Evolutionary conservation across 2,888 invertebrate genomes (phyloP).

Genomic region (Nemapogon koenigi): DNA sequence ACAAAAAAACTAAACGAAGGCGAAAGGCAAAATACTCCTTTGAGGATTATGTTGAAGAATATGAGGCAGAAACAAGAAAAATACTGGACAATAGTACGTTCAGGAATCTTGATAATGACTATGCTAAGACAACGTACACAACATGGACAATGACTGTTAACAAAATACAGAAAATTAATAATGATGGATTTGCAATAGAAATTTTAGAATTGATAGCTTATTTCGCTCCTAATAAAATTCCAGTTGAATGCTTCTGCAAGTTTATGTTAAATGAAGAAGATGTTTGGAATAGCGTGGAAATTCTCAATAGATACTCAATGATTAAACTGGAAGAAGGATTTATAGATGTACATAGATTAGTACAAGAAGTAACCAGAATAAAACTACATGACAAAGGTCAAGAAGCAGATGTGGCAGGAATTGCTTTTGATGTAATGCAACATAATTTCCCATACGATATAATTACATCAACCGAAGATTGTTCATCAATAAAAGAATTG

Average conservation of each 20-base stretch:
- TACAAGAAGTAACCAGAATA: slow-evolving; percentile 2
- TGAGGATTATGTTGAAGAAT: neutral
- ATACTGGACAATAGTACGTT: neutral
- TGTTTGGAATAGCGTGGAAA: neutral
- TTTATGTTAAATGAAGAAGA: neutral
- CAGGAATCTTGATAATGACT: neutral
- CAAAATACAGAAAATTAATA: neutral
- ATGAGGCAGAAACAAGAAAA: neutral
- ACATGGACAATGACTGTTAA: neutral
- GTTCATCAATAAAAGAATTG: neutral
- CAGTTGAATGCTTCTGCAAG: neutral
- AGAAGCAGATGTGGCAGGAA: neutral
- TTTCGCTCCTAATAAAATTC: neutral
- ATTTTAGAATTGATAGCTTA: neutral
- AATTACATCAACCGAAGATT: neutral
- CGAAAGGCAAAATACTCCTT: neutral
- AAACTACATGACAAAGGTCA: neutral
- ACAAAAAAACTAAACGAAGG: neutral
- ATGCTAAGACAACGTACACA: neutral
- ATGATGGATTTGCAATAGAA: neutral
- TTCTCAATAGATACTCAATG: slow-evolving; percentile 2
- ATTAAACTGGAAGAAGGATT: neutral
- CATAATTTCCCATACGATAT: neutral
- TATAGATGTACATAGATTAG: neutral
- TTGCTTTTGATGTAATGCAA: neutral